These are phyloP conservation scores for Hypsopygia costalis DNA, from an alignment of 2,888 invertebrate genomes.

Conservation along the genomic window DNA sequence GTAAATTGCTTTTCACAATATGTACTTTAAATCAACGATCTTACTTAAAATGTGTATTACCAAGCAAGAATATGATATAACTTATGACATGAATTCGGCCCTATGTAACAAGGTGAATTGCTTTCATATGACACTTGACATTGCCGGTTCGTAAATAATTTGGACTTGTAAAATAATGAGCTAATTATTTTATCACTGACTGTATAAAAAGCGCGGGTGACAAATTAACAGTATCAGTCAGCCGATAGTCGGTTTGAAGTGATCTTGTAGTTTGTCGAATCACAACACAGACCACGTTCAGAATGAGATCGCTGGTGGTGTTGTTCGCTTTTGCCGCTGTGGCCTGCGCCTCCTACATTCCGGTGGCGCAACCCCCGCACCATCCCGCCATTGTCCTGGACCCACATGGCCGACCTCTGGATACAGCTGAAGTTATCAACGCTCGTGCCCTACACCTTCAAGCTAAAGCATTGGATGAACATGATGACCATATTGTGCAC, in stretches of 20 bases:
- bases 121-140: conserved; percentile 69
- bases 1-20: too few species aligned
- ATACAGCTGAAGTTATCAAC: conserved; percentile 72
- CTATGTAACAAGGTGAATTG: conserved; percentile 53
- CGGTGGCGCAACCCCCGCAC: conserved; percentile 66
- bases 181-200: conserved; percentile 42
- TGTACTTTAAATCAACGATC: too few species aligned
- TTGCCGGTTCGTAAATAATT: conserved; percentile 53
- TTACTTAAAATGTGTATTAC: too few species aligned
- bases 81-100: conserved; percentile 37
- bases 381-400: conserved; percentile 69
- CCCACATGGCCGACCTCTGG: conserved; percentile 69
- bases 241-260: conserved; percentile 57
- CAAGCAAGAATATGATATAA: conserved; percentile 40
- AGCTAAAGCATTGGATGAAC: conserved; percentile 66
- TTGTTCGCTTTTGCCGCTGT: conserved; percentile 82
- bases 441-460: conserved; percentile 71
- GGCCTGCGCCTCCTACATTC: conserved; percentile 76
- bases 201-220: conserved; percentile 55
- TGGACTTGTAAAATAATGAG: conserved; percentile 36
- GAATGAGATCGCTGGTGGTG: conserved; percentile 79
- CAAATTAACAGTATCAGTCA: conserved; percentile 53
- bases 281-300: conserved; percentile 66
- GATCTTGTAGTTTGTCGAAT: conserved; percentile 58
- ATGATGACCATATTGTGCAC: conserved; percentile 24